Base-by-base conservation (phyloP, 2,797 vertebrate genomes). In the Pygocentrus nattereri region DNA sequence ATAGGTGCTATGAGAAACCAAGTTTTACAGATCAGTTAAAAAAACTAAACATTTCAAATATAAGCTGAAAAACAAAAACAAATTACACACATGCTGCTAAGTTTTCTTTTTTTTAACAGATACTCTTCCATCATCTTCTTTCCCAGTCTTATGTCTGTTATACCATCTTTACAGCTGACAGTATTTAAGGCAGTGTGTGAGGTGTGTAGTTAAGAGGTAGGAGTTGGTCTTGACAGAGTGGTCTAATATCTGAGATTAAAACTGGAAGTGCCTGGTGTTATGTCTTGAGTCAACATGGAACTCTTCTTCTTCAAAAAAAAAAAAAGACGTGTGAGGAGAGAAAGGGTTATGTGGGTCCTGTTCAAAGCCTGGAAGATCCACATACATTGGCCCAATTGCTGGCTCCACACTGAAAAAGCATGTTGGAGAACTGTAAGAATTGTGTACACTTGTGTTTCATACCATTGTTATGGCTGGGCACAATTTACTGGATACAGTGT, bases 281-380 rank as follows among this genome's bases (percentile, higher is more conserved):
- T 49, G 25, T 67, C 27, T 50, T 73, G 49, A 82, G 27, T 38
- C 47, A 68, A 52, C 4, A 34, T 27, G 49, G 18, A 23, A 13
- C n/a, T 65, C 18, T 52, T 68, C 47, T 38, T 58, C 30, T 47
- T 74, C 8, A 56, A 64, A 81, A 58, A 11, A 41, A 49, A 27
- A 27, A 16, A 70, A 75, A 74, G 10, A 30, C 5, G 23, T 38
- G 44, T 21, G 62, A 91, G 88, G 92, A 90, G 90, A 92, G 67
- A 89, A 89, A 86, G 85, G 89, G 88, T 58, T n/a, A 18, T n/a
- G 12, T 21, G 4, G 34, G 54, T 38, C 88, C 88, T 89, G n/a
- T 92, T 92, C 89, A 93, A 90, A 93, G 89, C 88, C 91, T 89
- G 89, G 85, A 85, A 30, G 83, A 80, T 76, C 85, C 80, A 59